Conservation (phyloP, 2,888 invertebrate genomes). For the Steinernema scapterisci region DNA sequence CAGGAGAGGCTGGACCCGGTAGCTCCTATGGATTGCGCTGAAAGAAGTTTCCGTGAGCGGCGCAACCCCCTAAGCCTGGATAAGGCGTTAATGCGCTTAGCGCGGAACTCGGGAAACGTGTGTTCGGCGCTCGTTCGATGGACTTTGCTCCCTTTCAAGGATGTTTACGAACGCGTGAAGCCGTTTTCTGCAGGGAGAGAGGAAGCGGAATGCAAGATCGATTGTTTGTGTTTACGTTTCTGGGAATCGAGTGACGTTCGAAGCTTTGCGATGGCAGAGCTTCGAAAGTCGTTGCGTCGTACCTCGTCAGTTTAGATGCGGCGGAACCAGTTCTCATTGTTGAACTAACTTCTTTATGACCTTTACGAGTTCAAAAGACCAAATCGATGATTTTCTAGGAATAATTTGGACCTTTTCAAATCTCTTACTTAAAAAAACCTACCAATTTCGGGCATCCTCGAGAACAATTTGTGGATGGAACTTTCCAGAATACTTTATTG, state of each 20-base stretch:
- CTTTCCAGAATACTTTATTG: no score
- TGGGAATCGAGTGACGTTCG: not conserved
- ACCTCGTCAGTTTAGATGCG: not conserved
- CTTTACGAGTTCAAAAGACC: constrained; percentile 11
- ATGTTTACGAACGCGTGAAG: not conserved
- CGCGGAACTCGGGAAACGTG: not conserved
- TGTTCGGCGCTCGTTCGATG: not conserved
- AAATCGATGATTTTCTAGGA: not conserved
- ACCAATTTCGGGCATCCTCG: no score
- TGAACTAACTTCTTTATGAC: not conserved
- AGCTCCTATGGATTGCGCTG: not conserved
- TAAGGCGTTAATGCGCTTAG: not conserved
- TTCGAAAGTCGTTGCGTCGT: not conserved
- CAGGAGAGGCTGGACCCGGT: not conserved
- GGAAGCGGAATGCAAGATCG: not conserved
- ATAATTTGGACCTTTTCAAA: no score
- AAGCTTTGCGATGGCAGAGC: not conserved
- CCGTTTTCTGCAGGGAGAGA: not conserved
- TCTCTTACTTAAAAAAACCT: no score
- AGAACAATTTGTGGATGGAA: no score
- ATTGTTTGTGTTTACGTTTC: not conserved
- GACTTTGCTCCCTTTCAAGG: not conserved
- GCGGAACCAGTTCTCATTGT: not conserved
- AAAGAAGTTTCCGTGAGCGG: not conserved
- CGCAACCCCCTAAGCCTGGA: not conserved